These are phyloP conservation scores for Pteromalus puparum DNA, from an alignment of 1,140 invertebrate species.

Conservation along the genomic window DNA sequence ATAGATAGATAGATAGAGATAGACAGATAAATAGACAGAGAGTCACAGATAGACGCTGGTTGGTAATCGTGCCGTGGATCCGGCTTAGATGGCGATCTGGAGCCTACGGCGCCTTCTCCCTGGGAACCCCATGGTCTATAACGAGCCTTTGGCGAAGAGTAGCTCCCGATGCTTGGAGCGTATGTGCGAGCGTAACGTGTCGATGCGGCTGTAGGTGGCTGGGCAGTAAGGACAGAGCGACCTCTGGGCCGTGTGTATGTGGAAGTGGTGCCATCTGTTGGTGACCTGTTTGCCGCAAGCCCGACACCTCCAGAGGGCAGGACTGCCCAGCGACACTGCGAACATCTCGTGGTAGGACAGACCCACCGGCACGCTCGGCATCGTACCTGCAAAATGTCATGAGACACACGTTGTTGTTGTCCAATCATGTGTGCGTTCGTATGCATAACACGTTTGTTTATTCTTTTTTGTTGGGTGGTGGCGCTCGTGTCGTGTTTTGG, in stretches of 20 bases:
- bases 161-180: conserved; percentile 83
- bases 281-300: conserved; percentile 89
- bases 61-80: conserved; percentile 36
- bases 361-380: conserved; percentile 72
- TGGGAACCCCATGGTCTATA: conserved; percentile 67
- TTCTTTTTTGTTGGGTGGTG: not conserved
- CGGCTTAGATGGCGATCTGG: conserved; percentile 52
- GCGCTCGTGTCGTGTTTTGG: conserved; percentile 4
- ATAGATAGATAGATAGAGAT: not conserved
- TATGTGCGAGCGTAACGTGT: conserved; percentile 86
- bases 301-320: conserved; percentile 85
- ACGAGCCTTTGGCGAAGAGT: conserved; percentile 70
- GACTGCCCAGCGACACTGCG: conserved; percentile 80
- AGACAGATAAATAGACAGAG: not conserved
- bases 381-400: conserved; percentile 62
- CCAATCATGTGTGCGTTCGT: not conserved
- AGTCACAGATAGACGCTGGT: not conserved
- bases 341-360: conserved; percentile 89
- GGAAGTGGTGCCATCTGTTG: conserved; percentile 91
- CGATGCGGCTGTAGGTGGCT: conserved; percentile 89
- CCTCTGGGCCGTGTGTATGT: conserved; percentile 86
- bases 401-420: conserved; percentile 32
- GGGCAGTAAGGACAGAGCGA: conserved; percentile 89
- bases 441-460: not conserved
- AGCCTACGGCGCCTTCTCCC: conserved; percentile 65